These are phyloP conservation scores for Andrena fulva DNA, from an alignment of 2,888 invertebrate species.

Conservation along the genomic window DNA sequence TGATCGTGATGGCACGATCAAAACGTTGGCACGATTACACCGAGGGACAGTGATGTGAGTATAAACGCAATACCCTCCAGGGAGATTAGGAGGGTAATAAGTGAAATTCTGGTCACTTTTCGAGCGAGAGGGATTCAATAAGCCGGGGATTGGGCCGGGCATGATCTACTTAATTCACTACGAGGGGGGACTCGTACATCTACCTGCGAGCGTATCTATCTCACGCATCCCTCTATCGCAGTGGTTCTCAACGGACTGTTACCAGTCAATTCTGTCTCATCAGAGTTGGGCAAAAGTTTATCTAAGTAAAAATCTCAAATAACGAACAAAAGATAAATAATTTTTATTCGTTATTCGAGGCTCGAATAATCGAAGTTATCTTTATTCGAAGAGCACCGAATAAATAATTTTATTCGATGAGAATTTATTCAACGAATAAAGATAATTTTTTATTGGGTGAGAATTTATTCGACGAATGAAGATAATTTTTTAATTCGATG, in stretches of 20 bases:
- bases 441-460: no score
- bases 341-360: no score
- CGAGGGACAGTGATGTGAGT: constrained; percentile 39
- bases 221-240: constrained; percentile 40
- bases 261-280: neutral
- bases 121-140: constrained; percentile 72
- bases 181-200: constrained; percentile 47
- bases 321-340: no score
- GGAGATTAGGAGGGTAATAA: constrained; percentile 62
- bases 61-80: constrained; percentile 58
- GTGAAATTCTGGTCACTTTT: constrained; percentile 77
- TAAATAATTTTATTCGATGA: no score
- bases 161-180: constrained; percentile 70
- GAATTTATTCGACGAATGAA: no score
- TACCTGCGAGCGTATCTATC: constrained; percentile 46
- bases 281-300: no score
- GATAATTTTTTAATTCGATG: no score
- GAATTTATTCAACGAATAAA: no score
- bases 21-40: constrained; percentile 24
- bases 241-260: neutral
- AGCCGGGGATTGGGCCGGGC: constrained; percentile 64
- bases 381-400: no score
- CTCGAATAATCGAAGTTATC: no score
- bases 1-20: constrained; percentile 24
- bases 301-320: no score